A percentile compares a stretch with the other conserved stretches of the same genome.
phyloP scores from a whole-genome alignment of 2,888 invertebrate genomes.

The Esperia sulphurella region DNA sequence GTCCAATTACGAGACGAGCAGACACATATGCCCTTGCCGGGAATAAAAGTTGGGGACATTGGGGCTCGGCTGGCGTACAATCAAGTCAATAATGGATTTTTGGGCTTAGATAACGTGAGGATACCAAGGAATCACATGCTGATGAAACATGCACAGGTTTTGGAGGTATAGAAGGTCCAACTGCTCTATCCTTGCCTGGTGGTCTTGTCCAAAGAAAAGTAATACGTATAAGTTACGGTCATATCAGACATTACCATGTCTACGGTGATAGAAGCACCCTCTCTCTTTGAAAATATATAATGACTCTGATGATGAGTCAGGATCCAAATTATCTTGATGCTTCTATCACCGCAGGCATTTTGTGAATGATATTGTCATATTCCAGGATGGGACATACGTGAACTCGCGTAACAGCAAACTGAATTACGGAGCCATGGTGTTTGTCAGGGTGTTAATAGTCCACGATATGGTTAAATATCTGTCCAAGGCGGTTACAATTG shows the following conservation, averaged over 20 bases:
- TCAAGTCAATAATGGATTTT: constrained; percentile 93
- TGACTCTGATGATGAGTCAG: no score
- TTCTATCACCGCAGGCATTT: neutral
- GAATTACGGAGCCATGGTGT: constrained; percentile 95
- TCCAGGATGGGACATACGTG: constrained; percentile 90
- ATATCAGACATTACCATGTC: no score
- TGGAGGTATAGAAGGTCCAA: constrained; percentile 71
- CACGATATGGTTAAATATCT: constrained; percentile 86
- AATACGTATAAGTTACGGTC: no score
- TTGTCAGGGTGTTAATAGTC: constrained; percentile 91
- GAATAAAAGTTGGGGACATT: constrained; percentile 95
- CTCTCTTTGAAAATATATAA: no score
- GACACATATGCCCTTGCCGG: constrained; percentile 90
- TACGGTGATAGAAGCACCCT: no score
- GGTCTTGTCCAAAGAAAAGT: no score
- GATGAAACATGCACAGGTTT: constrained; percentile 94
- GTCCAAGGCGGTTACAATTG: constrained; percentile 90
- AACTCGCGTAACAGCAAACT: constrained; percentile 89
- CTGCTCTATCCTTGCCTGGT: no score
- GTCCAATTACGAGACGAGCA: constrained; percentile 93
- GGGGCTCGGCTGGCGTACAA: constrained; percentile 95
- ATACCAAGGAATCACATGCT: constrained; percentile 93
- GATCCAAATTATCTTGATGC: no score
- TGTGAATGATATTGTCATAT: neutral
- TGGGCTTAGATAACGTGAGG: constrained; percentile 90